Evolutionary conservation across 2,888 invertebrate genomes (phyloP).

Genomic region (Heliconius aoede): DNA sequence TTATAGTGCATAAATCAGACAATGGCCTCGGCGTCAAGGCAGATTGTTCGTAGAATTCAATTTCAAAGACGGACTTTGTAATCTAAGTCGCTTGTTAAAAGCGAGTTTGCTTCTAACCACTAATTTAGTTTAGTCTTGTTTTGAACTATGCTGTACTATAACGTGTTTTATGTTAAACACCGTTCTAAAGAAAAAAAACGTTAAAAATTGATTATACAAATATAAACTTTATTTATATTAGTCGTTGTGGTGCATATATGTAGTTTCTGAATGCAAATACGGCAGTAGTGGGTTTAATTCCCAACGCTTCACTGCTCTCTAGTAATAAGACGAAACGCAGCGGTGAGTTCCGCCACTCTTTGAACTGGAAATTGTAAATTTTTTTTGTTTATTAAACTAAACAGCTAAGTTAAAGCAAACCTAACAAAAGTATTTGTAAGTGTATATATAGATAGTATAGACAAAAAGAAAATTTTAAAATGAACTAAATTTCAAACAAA

Average conservation of each 20-base stretch:
- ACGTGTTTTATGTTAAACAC: neutral
- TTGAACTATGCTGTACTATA: constrained; percentile 20
- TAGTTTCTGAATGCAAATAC: neutral
- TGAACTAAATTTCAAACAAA: constrained; percentile 22
- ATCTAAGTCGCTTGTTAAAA: constrained; percentile 46
- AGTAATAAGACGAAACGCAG: neutral
- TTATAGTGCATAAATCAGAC: constrained; percentile 37
- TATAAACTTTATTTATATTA: neutral
- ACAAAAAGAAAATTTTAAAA: neutral
- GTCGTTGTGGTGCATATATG: neutral
- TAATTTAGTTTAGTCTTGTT: constrained; percentile 41
- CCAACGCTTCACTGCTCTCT: neutral
- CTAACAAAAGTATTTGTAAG: too few species aligned
- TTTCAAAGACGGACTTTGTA: constrained; percentile 48
- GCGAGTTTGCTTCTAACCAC: constrained; percentile 39
- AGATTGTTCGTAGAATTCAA: constrained; percentile 46
- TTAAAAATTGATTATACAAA: neutral
- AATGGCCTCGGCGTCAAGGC: constrained; percentile 35
- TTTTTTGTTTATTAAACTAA: too few species aligned
- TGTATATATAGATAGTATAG: too few species aligned
- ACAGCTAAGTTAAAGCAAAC: too few species aligned
- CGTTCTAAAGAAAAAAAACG: neutral
- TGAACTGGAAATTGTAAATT: too few species aligned
- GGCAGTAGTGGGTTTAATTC: neutral
- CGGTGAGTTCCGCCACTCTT: neutral